These are phyloP conservation scores for Cacatua alba DNA, from an alignment of 2,113 vertebrate genomes.

Conservation along the genomic window DNA sequence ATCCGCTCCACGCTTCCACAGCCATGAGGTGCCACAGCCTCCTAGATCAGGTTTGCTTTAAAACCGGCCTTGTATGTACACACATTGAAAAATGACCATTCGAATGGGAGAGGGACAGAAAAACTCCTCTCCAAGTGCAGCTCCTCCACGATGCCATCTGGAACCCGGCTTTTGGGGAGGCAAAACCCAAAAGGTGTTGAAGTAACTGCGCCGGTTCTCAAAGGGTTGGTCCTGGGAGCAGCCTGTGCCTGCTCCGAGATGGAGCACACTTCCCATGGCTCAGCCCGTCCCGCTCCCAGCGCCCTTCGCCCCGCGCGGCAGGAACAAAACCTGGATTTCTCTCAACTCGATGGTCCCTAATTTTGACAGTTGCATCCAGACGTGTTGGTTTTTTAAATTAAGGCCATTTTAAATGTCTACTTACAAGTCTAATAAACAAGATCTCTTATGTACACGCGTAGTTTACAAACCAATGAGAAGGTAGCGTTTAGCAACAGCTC, in stretches of 20 bases:
- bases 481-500: not conserved
- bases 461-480: not conserved
- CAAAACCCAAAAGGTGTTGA: not conserved
- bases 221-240: not conserved
- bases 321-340: not conserved
- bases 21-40: not conserved
- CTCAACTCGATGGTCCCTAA: not conserved
- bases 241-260: not conserved
- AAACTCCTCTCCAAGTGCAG: not conserved
- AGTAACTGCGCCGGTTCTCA: not conserved
- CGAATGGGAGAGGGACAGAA: not conserved
- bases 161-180: not conserved
- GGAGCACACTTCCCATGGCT: not conserved
- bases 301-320: rapidly evolving
- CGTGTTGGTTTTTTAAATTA: conserved; percentile 48
- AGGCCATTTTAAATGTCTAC: conserved; percentile 71
- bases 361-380: not conserved
- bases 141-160: rapidly evolving
- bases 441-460: conserved; percentile 44
- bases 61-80: rapidly evolving
- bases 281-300: not conserved
- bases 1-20: rapidly evolving
- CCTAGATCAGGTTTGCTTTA: rapidly evolving
- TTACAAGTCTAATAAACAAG: conserved; percentile 43
- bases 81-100: not conserved